Base-by-base conservation (phyloP, 2,113 vertebrate genomes). In the Potamarius usumacintae region DNA sequence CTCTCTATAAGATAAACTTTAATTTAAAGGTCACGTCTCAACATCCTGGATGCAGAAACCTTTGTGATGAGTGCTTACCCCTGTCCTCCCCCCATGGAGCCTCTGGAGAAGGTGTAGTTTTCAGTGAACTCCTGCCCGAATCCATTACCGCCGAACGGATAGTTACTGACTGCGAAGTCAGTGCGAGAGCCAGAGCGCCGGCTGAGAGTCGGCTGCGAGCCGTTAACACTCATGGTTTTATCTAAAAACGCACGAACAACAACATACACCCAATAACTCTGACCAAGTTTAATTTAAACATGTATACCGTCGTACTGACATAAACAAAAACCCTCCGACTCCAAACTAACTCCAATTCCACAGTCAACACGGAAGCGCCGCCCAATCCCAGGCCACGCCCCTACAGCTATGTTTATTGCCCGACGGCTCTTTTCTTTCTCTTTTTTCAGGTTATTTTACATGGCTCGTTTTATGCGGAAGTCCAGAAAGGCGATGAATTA, bases 111-210 rank as follows among this genome's bases (percentile, higher is more conserved):
- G 50, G 63, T 89, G 57, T 82, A 89, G 62, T 27, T 88, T 10
- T 96, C 95, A 74, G 55, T 5, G 52, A 42, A 90, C 0, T 95
- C 92, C 67, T 76, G 82, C 0, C 22, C 89, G 83, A 87, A 94
- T 67, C 93, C 94, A 78, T 95, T 93, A 15, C 93, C 94, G 55
- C 91, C 91, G 85, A 92, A 94, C 2, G 69, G 69, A 20, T 85
- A 85, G 14, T 0, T 71, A 17, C 67, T 55, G 0, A 48, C 86
- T 12, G 76, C 77, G 25, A 94, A 2, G 63, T 96, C 94, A 17
- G 78, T 71, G n/a, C 62, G 94, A 27, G 94, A 95, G 0, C 65
- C 76, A 71, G 0, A 55, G 27, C 90, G 89, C 22, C 20, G 85
- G 0, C 58, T 15, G 52, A 82, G 8, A 76, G 63, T 27, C 85